These are phyloP conservation scores for Trididemnum miniatum DNA, from an alignment of 23 tunicate species.

Conservation along the genomic window DNA sequence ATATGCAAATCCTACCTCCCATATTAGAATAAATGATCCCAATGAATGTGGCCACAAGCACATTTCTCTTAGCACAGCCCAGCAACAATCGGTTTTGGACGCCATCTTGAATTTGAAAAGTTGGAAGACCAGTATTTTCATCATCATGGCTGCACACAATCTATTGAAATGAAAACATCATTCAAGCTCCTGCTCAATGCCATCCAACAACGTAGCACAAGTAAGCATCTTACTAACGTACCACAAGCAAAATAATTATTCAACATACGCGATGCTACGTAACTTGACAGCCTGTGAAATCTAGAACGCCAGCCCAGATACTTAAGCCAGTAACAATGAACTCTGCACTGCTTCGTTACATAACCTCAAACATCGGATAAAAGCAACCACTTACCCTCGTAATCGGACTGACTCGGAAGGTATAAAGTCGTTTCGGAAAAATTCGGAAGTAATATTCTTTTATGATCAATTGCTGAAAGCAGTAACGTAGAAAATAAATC, in stretches of 20 bases:
- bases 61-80: conserved; percentile 45
- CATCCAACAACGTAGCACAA: too few species aligned
- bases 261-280: too few species aligned
- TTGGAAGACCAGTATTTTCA: conserved; percentile 19
- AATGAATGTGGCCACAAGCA: conserved; percentile 67
- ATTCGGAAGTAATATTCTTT: conserved; percentile 71
- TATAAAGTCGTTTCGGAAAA: conserved; percentile 53
- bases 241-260: too few species aligned
- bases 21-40: conserved; percentile 66
- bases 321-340: too few species aligned
- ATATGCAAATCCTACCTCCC: conserved; percentile 28
- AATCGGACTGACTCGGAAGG: conserved; percentile 71
- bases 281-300: too few species aligned
- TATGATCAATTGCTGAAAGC: conserved; percentile 74
- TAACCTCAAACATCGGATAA: too few species aligned
- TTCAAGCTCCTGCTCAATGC: too few species aligned
- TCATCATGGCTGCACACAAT: conserved; percentile 34
- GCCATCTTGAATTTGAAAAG: conserved; percentile 60
- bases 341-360: too few species aligned
- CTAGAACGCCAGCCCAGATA: too few species aligned
- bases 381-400: conserved; percentile 78
- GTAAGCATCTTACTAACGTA: too few species aligned
- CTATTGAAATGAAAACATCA: too few species aligned
- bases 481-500: too few species aligned
- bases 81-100: conserved; percentile 49